A percentile compares a stretch with the other conserved stretches of the same genome.
Conservation (phyloP, 2,888 invertebrate species). For the Apamea sordens region DNA sequence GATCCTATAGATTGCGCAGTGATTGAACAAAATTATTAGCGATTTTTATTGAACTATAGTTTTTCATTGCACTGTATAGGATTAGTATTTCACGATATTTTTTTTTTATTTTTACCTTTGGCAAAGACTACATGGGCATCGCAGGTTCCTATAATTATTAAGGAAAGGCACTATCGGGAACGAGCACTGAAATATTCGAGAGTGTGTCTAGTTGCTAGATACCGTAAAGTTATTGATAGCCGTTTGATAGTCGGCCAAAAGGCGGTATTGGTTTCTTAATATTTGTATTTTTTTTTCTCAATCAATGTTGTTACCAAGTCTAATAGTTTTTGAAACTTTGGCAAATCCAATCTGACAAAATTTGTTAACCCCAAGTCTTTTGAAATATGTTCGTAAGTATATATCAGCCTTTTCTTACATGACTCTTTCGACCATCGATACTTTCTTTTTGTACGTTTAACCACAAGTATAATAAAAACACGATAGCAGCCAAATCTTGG, state of each 20-base stretch:
- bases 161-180: background rate
- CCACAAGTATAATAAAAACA: background rate
- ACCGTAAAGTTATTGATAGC: background rate
- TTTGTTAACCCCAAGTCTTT: background rate
- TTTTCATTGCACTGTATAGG: background rate
- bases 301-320: background rate
- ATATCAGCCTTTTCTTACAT: background rate
- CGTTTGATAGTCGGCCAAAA: background rate
- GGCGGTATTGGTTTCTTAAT: background rate
- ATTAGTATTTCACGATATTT: background rate
- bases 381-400: background rate
- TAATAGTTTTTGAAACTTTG: background rate
- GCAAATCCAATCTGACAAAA: background rate
- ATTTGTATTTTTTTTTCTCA: background rate
- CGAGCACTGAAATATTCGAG: background rate
- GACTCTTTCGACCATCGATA: background rate
- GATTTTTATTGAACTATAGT: too few relatives aligned
- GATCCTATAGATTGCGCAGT: background rate
- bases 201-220: background rate
- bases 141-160: background rate
- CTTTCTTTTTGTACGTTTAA: background rate
- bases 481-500: background rate
- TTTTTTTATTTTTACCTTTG: background rate
- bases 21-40: background rate
- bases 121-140: background rate